Evolutionary conservation across 2,888 invertebrate genomes (phyloP).

Genomic region (Hypsopygia costalis): DNA sequence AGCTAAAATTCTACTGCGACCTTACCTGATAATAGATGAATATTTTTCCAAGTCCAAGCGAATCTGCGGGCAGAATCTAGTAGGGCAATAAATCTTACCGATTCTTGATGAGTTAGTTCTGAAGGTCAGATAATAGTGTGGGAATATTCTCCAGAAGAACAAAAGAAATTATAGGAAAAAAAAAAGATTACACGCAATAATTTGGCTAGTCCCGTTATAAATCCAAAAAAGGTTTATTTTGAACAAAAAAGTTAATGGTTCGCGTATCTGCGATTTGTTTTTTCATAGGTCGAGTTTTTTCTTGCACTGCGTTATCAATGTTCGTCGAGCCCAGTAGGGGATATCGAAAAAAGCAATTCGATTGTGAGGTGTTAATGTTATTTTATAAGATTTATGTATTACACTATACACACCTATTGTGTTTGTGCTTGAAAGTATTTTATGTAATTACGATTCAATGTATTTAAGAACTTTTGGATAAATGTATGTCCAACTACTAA

Average conservation of each 20-base stretch:
- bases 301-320: constrained; percentile 50
- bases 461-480: no score
- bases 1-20: no score
- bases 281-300: constrained; percentile 39
- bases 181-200: constrained; percentile 75
- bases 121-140: constrained; percentile 49
- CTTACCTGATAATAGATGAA: no score
- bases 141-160: constrained; percentile 49
- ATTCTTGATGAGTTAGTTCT: constrained; percentile 21
- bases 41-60: no score
- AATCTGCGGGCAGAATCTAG: no score
- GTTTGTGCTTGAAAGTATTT: no score
- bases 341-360: constrained; percentile 28
- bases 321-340: constrained; percentile 66
- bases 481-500: no score
- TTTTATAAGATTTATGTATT: neutral
- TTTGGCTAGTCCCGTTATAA: constrained; percentile 65
- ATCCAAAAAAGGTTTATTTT: constrained; percentile 46
- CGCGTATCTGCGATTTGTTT: constrained; percentile 69
- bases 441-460: no score
- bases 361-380: constrained; percentile 16
- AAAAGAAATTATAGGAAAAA: constrained; percentile 43
- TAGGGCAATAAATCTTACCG: constrained; percentile 24
- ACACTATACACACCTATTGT: no score
- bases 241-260: constrained; percentile 62